Conservation (phyloP, 1,140 invertebrate species). For the Drosophila busckii region DNA sequence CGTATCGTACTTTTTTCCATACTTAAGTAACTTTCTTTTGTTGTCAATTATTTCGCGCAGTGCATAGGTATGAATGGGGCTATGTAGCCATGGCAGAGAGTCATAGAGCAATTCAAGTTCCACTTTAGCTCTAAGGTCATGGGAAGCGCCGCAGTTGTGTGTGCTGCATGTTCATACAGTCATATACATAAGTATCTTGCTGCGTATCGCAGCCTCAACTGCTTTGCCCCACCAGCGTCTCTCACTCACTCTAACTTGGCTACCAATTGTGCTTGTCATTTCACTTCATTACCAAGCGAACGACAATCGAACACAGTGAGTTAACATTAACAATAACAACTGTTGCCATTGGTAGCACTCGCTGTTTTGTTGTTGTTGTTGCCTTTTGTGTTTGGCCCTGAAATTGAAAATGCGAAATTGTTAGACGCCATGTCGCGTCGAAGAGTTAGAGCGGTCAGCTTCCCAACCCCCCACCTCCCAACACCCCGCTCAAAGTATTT, state of each 20-base stretch:
- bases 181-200: no score
- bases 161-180: slow-evolving; percentile 20
- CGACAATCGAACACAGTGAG: slow-evolving; percentile 35
- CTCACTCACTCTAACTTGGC: background rate
- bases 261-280: slow-evolving; percentile 47
- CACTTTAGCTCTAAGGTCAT: slow-evolving; percentile 63
- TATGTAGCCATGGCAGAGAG: slow-evolving; percentile 55
- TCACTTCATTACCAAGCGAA: slow-evolving; percentile 44
- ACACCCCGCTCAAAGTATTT: slow-evolving; percentile 7
- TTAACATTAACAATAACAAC: slow-evolving; percentile 35
- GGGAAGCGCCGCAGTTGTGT: slow-evolving; percentile 51
- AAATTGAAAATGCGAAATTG: slow-evolving; percentile 65
- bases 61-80: no score
- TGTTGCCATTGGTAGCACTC: slow-evolving; percentile 56
- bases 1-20: no score
- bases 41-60: no score
- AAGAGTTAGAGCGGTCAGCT: slow-evolving; percentile 49
- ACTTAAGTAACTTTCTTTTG: no score
- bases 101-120: slow-evolving; percentile 54
- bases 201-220: background rate
- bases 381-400: slow-evolving; percentile 38
- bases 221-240: background rate
- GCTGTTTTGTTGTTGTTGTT: slow-evolving; percentile 16
- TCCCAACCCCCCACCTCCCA: background rate
- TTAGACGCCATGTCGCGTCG: slow-evolving; percentile 20